Evolutionary conservation across 2,888 invertebrate genomes (phyloP).

Genomic region (Ceriagrion tenellum): DNA sequence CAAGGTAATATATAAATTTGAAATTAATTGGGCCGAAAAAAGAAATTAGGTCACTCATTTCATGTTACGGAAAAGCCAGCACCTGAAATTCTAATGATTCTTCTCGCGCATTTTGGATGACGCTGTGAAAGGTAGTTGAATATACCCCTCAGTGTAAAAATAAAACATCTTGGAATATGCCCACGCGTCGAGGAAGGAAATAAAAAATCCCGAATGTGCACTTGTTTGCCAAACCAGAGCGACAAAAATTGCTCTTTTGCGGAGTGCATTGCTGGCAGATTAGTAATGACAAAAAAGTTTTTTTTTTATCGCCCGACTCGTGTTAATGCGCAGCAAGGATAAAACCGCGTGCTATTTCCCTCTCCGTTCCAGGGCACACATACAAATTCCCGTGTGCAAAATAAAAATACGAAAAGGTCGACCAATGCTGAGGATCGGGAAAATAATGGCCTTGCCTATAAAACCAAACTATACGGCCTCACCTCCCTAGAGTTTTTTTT

Average conservation of each 20-base stretch:
- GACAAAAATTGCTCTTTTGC: not conserved
- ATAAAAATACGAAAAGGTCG: not conserved
- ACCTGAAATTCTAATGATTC: not conserved
- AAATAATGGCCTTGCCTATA: not conserved
- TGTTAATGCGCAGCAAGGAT: conserved; percentile 22
- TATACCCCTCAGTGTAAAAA: not conserved
- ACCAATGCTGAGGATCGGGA: conserved; percentile 21
- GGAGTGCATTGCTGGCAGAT: conserved; percentile 8
- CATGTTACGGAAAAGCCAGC: not conserved
- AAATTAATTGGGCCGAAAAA: not conserved
- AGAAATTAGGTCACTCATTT: not conserved
- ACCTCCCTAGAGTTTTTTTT: not conserved
- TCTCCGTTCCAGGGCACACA: not conserved
- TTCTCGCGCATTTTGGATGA: not conserved
- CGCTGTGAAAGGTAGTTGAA: not conserved
- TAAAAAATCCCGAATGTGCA: conserved; percentile 16
- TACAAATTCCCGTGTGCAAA: conserved; percentile 30
- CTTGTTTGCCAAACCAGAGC: conserved; percentile 26
- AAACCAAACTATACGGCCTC: not conserved
- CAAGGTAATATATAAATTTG: not conserved
- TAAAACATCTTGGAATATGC: not conserved
- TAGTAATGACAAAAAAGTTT: not conserved
- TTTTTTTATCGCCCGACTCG: conserved; percentile 1
- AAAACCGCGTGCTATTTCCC: conserved; percentile 17
- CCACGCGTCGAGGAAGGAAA: not conserved